phyloP scores from a whole-genome alignment of 2,888 invertebrate species.

The Ctena decussata region DNA sequence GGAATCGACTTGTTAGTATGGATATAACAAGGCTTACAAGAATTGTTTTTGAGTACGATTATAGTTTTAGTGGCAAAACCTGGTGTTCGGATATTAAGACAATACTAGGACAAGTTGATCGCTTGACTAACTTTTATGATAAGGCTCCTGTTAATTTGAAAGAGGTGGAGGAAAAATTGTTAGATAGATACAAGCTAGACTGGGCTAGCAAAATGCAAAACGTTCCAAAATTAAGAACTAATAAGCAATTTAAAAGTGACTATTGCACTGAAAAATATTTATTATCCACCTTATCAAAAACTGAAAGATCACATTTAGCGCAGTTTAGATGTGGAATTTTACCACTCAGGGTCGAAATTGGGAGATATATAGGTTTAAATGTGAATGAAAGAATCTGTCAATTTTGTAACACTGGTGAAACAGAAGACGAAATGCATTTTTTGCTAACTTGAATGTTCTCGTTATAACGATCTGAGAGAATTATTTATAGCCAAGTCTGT shows the following conservation, averaged over 20 bases:
- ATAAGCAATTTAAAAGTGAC: not conserved
- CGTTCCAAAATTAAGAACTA: not conserved
- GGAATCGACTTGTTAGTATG: too few species aligned
- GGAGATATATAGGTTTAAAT: not conserved
- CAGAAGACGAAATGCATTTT: not conserved
- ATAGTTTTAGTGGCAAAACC: too few species aligned
- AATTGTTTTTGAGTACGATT: too few species aligned
- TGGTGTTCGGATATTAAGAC: too few species aligned
- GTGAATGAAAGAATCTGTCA: not conserved
- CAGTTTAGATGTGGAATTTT: slow-evolving; percentile 6
- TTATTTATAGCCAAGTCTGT: too few species aligned
- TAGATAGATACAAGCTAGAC: not conserved
- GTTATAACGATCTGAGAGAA: not conserved
- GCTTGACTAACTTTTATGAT: too few species aligned
- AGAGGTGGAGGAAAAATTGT: too few species aligned
- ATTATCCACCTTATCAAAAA: not conserved
- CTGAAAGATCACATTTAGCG: not conserved
- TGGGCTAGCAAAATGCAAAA: not conserved
- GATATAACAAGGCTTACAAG: too few species aligned
- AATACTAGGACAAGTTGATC: too few species aligned
- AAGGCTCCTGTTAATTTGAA: too few species aligned
- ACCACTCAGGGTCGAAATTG: not conserved
- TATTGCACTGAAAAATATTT: not conserved
- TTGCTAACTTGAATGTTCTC: not conserved
- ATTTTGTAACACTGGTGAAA: not conserved